phyloP scores from a whole-genome alignment of 2,113 vertebrate genomes.

The Campylomormyrus tamandua region DNA sequence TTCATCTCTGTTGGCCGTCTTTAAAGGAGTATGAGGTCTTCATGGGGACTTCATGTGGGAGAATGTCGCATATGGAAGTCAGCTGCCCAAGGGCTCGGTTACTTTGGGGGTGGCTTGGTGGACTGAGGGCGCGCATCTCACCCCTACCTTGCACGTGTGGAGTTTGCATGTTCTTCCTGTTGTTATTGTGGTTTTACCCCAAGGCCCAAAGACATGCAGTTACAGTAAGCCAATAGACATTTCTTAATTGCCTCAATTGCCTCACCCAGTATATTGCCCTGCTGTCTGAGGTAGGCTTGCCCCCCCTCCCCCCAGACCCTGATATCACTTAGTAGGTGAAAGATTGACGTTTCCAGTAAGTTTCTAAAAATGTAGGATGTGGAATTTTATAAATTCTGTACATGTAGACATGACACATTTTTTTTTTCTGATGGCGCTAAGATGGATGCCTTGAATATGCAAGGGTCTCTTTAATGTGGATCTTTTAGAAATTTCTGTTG shows the following conservation, averaged over 20 bases:
- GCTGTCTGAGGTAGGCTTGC: neutral
- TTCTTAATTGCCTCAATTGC: slow-evolving; percentile 29
- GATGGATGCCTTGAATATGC: neutral
- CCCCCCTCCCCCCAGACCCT: too few species aligned
- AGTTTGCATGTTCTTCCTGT: slow-evolving; percentile 21
- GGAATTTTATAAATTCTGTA: slow-evolving; percentile 1
- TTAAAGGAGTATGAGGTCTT: neutral
- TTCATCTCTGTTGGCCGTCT: neutral
- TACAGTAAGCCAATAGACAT: slow-evolving; percentile 27
- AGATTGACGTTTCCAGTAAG: neutral
- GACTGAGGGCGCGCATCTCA: neutral
- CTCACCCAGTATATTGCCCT: neutral
- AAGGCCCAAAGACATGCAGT: slow-evolving; percentile 20
- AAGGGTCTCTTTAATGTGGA: slow-evolving; percentile 27
- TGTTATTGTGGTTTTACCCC: neutral
- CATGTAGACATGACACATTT: neutral
- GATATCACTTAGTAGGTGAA: neutral
- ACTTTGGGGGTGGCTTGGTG: slow-evolving; percentile 28
- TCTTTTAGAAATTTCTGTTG: slow-evolving; percentile 32
- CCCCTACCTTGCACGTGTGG: neutral
- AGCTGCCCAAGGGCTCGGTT: slow-evolving; percentile 59
- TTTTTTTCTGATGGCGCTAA: neutral
- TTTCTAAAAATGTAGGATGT: slow-evolving; percentile 15
- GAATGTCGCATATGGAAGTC: slow-evolving; percentile 44
- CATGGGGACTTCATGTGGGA: neutral